A percentile compares a stretch with the other conserved stretches of the same genome.
Evolutionary conservation across 2,797 vertebrate species (phyloP).

Genomic region (Cetoscarus ocellatus): DNA sequence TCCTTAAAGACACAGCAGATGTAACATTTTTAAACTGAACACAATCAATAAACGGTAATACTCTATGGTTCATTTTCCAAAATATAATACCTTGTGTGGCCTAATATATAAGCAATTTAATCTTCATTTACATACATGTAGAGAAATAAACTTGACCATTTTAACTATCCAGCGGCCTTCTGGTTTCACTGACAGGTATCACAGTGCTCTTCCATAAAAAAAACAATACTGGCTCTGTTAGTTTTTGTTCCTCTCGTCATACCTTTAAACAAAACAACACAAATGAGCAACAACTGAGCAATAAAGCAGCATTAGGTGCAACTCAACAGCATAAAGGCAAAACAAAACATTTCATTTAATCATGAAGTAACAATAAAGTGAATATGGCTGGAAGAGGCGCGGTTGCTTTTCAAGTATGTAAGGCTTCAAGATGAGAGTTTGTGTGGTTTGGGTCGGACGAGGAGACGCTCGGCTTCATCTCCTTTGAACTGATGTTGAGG

Average conservation of each 20-base stretch:
- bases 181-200: constrained; percentile 31
- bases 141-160: constrained; percentile 20
- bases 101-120: constrained; percentile 19
- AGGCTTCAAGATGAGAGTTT: constrained; percentile 58
- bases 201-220: constrained; percentile 58
- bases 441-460: constrained; percentile 31
- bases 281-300: constrained; percentile 22
- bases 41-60: constrained; percentile 36
- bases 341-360: constrained; percentile 13
- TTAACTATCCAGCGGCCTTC: constrained; percentile 23
- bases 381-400: constrained; percentile 55
- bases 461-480: constrained; percentile 42
- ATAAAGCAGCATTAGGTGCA: constrained; percentile 35
- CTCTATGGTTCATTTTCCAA: constrained; percentile 34
- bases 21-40: constrained; percentile 33
- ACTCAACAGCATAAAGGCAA: constrained; percentile 40
- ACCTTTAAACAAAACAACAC: constrained; percentile 42
- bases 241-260: constrained; percentile 26
- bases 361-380: constrained; percentile 22
- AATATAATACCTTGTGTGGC: constrained; percentile 32
- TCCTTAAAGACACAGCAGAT: constrained; percentile 28
- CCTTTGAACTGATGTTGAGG: constrained; percentile 37
- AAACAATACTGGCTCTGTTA: constrained; percentile 52
- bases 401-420: constrained; percentile 35
- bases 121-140: constrained; percentile 37